Conservation (phyloP, 2,888 invertebrate genomes). For the Acholoe squamosa region DNA sequence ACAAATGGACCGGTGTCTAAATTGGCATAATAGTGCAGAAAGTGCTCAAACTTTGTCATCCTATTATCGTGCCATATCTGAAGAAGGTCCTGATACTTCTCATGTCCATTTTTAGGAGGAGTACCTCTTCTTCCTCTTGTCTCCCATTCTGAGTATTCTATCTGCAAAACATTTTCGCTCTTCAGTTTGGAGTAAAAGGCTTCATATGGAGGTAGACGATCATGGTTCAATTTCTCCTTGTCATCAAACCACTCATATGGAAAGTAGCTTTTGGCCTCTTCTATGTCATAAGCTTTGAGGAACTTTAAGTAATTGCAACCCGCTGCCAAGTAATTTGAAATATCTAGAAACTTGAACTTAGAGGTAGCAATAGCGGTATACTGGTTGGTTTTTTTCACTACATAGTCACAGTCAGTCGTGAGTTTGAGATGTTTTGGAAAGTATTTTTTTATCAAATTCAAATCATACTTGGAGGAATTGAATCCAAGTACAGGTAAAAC, state of each 20-base stretch:
- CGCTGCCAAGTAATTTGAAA: conserved; percentile 30
- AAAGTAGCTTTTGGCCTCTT: conserved; percentile 39
- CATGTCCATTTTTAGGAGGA: neutral
- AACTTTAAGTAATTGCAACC: conserved; percentile 25
- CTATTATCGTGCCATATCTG: neutral
- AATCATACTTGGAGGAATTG: conserved; percentile 34
- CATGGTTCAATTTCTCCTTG: neutral
- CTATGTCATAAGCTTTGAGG: neutral
- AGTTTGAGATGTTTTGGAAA: conserved; percentile 8
- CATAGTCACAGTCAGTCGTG: neutral
- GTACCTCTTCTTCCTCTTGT: no score
- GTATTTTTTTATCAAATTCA: conserved; percentile 41
- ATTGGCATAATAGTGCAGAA: conserved; percentile 34
- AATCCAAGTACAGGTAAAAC: neutral
- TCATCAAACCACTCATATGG: conserved; percentile 55
- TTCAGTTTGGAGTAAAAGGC: conserved; percentile 34
- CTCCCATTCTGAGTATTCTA: neutral
- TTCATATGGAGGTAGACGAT: neutral
- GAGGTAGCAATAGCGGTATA: neutral
- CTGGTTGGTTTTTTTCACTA: neutral
- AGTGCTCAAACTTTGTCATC: conserved; percentile 2
- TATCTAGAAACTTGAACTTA: conserved; percentile 49
- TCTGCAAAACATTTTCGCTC: neutral
- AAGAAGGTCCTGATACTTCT: neutral
- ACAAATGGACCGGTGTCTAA: conserved; percentile 49